Evolutionary conservation across 2,888 invertebrate genomes (phyloP).

Genomic region (Bembecia ichneumoniformis): DNA sequence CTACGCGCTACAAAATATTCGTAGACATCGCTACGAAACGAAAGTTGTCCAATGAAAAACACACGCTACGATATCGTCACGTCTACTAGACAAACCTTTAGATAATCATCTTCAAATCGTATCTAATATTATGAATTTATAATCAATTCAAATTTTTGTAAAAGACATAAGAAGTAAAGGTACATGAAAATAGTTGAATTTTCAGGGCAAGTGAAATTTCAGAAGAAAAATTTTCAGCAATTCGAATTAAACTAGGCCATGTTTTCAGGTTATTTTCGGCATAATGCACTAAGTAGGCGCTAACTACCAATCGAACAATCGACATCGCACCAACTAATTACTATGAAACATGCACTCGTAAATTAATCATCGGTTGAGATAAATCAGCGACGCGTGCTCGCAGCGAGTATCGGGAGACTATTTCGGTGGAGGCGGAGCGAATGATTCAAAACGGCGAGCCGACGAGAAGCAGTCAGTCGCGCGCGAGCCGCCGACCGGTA

Average conservation of each 20-base stretch:
- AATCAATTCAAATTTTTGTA: too few species aligned
- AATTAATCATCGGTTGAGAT: constrained; percentile 50
- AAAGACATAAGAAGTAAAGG: too few species aligned
- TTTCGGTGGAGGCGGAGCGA: constrained; percentile 54
- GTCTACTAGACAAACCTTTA: not conserved
- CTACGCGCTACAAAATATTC: constrained; percentile 46
- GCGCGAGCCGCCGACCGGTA: constrained; percentile 58
- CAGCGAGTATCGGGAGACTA: constrained; percentile 36
- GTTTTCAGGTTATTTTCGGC: too few species aligned
- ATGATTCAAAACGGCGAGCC: constrained; percentile 22
- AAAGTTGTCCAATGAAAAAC: constrained; percentile 34
- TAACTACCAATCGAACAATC: constrained; percentile 28
- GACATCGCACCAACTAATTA: constrained; percentile 42
- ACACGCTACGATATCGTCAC: not conserved
- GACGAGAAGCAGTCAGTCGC: constrained; percentile 44
- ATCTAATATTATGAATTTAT: too few species aligned
- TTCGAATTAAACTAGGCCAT: too few species aligned
- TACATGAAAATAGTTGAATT: too few species aligned
- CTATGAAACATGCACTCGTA: constrained; percentile 37
- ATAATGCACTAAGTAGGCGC: not conserved
- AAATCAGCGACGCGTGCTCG: constrained; percentile 14
- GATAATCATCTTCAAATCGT: too few species aligned
- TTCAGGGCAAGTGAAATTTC: too few species aligned
- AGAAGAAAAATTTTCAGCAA: too few species aligned
- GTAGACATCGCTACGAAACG: constrained; percentile 39